Evolutionary conservation across 2,113 vertebrate genomes (phyloP).

Genomic region (Phylloscopus whistleri): DNA sequence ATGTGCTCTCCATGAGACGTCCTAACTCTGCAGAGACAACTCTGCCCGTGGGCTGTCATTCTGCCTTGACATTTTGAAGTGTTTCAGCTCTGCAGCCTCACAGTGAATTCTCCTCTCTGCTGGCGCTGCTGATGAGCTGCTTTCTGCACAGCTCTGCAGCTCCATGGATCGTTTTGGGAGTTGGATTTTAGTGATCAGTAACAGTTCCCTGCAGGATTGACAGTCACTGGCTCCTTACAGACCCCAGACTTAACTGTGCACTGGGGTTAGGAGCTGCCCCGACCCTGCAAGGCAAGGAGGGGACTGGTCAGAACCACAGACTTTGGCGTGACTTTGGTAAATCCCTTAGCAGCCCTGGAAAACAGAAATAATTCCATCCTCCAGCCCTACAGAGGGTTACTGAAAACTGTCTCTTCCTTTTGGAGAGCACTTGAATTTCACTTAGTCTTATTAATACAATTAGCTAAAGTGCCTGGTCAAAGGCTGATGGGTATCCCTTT

Average conservation of each 20-base stretch:
- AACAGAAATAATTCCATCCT: background rate
- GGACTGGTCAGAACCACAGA: background rate
- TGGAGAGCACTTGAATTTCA: background rate
- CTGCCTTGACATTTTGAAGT: background rate
- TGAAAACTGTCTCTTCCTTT: background rate
- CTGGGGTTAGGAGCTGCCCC: background rate
- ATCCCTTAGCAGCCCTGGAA: background rate
- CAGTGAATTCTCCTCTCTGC: background rate
- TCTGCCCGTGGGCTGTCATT: background rate
- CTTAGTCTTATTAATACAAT: background rate
- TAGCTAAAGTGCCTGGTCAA: background rate
- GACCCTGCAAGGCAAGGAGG: too few species aligned
- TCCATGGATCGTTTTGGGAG: background rate
- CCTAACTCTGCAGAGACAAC: background rate
- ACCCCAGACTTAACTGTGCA: background rate
- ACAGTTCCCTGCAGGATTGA: background rate
- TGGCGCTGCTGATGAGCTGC: background rate
- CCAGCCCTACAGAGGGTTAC: background rate
- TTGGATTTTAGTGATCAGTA: background rate
- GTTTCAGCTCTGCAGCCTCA: background rate
- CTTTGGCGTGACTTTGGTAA: background rate
- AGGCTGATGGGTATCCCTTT: background rate
- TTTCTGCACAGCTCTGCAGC: background rate
- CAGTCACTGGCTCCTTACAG: background rate
- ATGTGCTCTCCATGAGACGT: background rate